phyloP scores from a whole-genome alignment of 2,888 invertebrate genomes.

The Leucoma salicis region DNA sequence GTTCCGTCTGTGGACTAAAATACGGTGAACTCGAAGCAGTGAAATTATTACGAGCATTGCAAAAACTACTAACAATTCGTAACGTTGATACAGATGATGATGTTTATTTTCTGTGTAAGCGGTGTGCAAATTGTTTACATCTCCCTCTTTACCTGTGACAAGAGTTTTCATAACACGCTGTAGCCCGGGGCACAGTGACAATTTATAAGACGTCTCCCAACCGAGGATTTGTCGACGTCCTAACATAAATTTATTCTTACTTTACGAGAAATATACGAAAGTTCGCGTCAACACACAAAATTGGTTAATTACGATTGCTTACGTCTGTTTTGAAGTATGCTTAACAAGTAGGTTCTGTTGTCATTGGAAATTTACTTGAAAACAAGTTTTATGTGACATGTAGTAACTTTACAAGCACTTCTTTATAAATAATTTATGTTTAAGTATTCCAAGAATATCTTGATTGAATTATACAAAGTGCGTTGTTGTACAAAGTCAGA shows the following conservation, averaged over 20 bases:
- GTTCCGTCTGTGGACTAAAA: too few species aligned
- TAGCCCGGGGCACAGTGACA: slow-evolving; percentile 67
- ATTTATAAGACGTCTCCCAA: slow-evolving; percentile 59
- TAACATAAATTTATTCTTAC: slow-evolving; percentile 63
- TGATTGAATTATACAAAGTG: neutral
- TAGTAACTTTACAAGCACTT: neutral
- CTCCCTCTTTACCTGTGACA: slow-evolving; percentile 65
- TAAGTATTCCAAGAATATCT: neutral
- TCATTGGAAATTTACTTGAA: neutral
- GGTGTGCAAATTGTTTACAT: slow-evolving; percentile 75
- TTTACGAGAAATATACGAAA: slow-evolving; percentile 41
- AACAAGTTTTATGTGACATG: neutral
- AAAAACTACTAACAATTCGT: too few species aligned
- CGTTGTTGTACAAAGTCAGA: too few species aligned
- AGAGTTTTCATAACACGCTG: slow-evolving; percentile 70
- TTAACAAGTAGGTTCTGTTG: neutral
- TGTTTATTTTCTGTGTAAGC: slow-evolving; percentile 73
- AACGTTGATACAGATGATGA: slow-evolving; percentile 62
- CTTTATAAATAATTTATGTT: too few species aligned
- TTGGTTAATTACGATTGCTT: slow-evolving; percentile 13
- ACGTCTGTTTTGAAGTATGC: neutral
- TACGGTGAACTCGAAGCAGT: too few species aligned
- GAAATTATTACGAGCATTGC: too few species aligned
- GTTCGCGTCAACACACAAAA: slow-evolving; percentile 17
- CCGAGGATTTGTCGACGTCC: slow-evolving; percentile 66